Conservation (phyloP, 1,140 invertebrate genomes). For the Thrips palmi region DNA sequence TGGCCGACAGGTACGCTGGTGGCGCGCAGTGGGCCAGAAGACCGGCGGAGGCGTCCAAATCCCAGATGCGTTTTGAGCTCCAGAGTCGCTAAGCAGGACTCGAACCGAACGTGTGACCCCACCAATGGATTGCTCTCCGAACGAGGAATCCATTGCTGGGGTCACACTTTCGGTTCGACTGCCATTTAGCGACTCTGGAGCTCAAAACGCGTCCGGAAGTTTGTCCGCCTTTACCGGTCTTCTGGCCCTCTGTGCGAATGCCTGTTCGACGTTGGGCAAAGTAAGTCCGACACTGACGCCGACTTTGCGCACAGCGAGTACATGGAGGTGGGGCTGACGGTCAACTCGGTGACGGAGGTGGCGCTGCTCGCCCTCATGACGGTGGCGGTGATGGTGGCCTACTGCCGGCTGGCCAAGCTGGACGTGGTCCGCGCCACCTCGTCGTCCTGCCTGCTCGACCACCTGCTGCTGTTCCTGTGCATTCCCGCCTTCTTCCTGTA, state of each 20-base stretch:
- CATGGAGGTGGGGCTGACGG: conserved; percentile 23
- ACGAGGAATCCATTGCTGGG: too few relatives aligned
- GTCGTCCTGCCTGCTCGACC: conserved; percentile 46
- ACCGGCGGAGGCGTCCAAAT: too few relatives aligned
- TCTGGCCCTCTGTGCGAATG: too few relatives aligned
- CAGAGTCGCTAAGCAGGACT: too few relatives aligned
- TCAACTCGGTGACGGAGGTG: conserved; percentile 28
- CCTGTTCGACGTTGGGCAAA: conserved; percentile 1
- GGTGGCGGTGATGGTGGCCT: conserved; percentile 31
- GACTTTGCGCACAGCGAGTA: conserved; percentile 26
- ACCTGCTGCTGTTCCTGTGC: conserved; percentile 47
- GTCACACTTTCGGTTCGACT: too few relatives aligned
- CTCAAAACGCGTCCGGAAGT: too few relatives aligned
- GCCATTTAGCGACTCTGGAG: too few relatives aligned
- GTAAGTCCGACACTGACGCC: neutral
- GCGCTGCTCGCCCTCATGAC: conserved; percentile 32
- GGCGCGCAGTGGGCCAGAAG: too few relatives aligned
- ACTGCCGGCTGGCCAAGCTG: conserved; percentile 34
- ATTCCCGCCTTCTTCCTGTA: conserved; percentile 54
- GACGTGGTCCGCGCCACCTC: conserved; percentile 43
- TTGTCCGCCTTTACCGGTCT: too few relatives aligned
- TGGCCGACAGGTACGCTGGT: conserved; percentile 32
- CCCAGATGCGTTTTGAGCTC: too few relatives aligned
- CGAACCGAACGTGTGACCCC: too few relatives aligned
- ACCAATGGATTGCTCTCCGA: too few relatives aligned